These are phyloP conservation scores for Steinernema khuongi DNA, from an alignment of 1,140 invertebrate species.

Conservation along the genomic window DNA sequence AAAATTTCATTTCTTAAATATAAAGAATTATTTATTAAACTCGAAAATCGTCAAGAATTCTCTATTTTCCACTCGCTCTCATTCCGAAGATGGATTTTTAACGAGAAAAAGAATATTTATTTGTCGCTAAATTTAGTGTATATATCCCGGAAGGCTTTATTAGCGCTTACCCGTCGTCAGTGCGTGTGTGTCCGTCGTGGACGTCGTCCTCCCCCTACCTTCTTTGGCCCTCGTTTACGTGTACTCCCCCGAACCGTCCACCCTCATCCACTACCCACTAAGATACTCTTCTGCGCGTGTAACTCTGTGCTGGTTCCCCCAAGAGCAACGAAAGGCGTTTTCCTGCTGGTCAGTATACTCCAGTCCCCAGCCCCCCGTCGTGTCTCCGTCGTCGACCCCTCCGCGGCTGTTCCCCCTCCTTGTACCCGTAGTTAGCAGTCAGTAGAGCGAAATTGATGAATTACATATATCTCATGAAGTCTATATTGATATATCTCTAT, in stretches of 20 bases:
- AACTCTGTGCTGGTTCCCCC: not conserved
- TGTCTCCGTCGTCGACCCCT: no score
- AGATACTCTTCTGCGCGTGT: slow-evolving; percentile 9
- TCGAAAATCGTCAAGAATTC: not conserved
- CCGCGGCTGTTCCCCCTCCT: no score
- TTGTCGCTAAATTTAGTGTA: not conserved
- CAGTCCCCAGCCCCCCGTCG: not conserved
- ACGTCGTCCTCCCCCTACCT: not conserved
- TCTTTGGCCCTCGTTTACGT: not conserved
- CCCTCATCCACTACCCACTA: not conserved
- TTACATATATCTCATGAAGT: not conserved
- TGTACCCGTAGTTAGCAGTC: not conserved
- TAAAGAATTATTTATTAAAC: slow-evolving; percentile 14
- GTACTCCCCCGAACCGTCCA: not conserved
- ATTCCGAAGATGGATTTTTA: not conserved
- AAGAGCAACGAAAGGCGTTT: not conserved
- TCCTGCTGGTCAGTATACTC: slow-evolving; percentile 4
- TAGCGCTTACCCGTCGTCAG: not conserved
- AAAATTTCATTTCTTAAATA: slow-evolving; percentile 11
- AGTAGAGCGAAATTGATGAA: not conserved
- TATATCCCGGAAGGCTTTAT: slow-evolving; percentile 12
- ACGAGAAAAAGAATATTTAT: not conserved
- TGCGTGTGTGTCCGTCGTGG: no score
- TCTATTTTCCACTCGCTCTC: not conserved
- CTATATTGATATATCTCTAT: slow-evolving; percentile 1